phyloP scores from a whole-genome alignment of 2,888 invertebrate genomes.

The Sminthurides aquaticus region DNA sequence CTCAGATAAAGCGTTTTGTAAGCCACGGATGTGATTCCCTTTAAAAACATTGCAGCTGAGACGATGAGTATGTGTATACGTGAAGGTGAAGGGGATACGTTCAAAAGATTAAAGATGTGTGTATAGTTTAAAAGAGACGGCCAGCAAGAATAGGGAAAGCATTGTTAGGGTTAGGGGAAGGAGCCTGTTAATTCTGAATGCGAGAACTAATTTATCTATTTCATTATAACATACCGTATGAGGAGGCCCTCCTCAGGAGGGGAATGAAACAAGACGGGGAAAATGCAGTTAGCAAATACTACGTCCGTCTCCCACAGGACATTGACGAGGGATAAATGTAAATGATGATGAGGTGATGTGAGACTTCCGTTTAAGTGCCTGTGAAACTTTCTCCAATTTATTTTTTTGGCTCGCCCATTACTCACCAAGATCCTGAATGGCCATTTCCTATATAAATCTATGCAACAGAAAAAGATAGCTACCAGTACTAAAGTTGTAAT shows the following conservation, averaged over 20 bases:
- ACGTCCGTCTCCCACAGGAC: not conserved
- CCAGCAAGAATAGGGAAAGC: not conserved
- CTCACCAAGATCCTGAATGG: not conserved
- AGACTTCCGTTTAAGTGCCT: not conserved
- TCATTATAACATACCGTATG: not conserved
- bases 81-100: no score
- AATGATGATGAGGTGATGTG: not conserved
- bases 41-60: no score
- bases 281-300: not conserved
- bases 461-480: not conserved
- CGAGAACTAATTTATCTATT: not conserved
- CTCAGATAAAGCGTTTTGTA: no score
- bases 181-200: no score
- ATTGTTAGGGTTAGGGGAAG: no score
- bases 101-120: no score
- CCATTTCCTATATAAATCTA: not conserved
- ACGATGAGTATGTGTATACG: no score
- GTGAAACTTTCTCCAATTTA: not conserved
- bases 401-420: not conserved
- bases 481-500: not conserved
- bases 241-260: no score
- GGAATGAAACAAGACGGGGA: not conserved
- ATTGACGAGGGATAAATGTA: not conserved
- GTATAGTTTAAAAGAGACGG: no score
- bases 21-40: no score